Evolutionary conservation across 1,140 invertebrate genomes (phyloP), one percentile per base, ranked within the genome.

Genomic region (Tenebrio molitor): DNA sequence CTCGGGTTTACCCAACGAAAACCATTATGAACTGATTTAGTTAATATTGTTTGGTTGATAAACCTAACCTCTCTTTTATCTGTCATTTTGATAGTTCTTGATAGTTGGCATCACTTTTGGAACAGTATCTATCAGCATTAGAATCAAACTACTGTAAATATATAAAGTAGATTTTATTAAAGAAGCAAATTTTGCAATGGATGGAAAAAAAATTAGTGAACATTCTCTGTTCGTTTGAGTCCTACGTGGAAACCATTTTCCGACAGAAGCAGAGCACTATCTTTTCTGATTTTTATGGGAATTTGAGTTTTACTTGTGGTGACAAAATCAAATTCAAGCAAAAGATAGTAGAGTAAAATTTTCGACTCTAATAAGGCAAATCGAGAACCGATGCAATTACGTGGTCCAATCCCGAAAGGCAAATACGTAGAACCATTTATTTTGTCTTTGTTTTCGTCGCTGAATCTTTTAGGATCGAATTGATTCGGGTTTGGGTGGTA

Each of bases 371-470:
- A 34, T 12, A 77, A 42, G 7, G 74, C 77, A 73, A 75, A 78
- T 29, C 75, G n/a, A 7, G 73, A 75, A 0, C 74, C 89, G 64
- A 90, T 85, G 74, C 89, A 90, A 69, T 86, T 87, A 19, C 89
- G 79, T 1, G 88, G 88, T 17, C 81, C 81, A 25, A 72, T 53
- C 16, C 81, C 81, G 53, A 82, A 83, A 0, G 80, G 79, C 12
- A 83, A 50, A 73, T 79, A 81, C 0, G 75, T 75, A 7, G 53
- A 44, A 0, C 53, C 12, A 10, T 58, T 41, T 6, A 76, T 75
- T 41, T 80, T 75, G 0, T 69, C 29, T 25, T 70, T 75, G 66
- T 81, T 78, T 34, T 78, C 70, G 6, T 78, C 76, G 14, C 72
- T 71, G 39, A 82, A 84, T 21, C 84, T 44, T 67, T 84, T 81